These are phyloP conservation scores for Phataginus tricuspis DNA, from an alignment of 2,797 vertebrate species.

Conservation along the genomic window DNA sequence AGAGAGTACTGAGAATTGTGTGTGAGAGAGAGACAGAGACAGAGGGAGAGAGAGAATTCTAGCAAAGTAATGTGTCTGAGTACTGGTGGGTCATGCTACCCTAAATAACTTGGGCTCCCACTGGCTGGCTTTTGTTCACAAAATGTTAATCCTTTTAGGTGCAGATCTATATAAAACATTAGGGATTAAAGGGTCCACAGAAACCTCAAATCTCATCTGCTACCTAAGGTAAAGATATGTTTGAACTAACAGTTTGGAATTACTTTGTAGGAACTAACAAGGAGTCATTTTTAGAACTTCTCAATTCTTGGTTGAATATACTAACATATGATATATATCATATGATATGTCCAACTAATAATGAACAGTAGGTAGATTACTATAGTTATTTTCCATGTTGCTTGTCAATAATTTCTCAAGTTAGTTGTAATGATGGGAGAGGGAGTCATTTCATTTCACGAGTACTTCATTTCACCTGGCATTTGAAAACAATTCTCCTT, in stretches of 20 bases:
- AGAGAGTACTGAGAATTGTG: not conserved
- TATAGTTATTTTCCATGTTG: not conserved
- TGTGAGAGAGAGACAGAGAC: not conserved
- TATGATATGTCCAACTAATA: not conserved
- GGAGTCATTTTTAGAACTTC: not conserved
- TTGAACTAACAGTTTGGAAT: constrained; percentile 44
- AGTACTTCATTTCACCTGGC: not conserved
- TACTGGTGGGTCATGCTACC: constrained; percentile 71
- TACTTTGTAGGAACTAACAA: constrained; percentile 32
- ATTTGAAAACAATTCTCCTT: not conserved
- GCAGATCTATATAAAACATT: constrained; percentile 71
- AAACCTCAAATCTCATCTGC: constrained; percentile 28
- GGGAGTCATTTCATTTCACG: not conserved
- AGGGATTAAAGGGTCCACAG: not conserved
- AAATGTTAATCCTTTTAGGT: constrained; percentile 68
- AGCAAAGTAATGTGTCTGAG: constrained; percentile 38
- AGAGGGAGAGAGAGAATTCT: not conserved
- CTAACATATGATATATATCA: not conserved
- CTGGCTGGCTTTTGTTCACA: constrained; percentile 77
- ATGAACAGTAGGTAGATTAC: not conserved
- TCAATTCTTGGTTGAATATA: not conserved
- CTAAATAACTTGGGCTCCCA: constrained; percentile 76
- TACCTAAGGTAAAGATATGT: constrained; percentile 62
- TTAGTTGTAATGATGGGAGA: not conserved
- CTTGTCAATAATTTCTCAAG: not conserved